Evolutionary conservation across 2,888 invertebrate species (phyloP), one percentile per base, ranked within the genome.

Genomic region (Eulithis testata): DNA sequence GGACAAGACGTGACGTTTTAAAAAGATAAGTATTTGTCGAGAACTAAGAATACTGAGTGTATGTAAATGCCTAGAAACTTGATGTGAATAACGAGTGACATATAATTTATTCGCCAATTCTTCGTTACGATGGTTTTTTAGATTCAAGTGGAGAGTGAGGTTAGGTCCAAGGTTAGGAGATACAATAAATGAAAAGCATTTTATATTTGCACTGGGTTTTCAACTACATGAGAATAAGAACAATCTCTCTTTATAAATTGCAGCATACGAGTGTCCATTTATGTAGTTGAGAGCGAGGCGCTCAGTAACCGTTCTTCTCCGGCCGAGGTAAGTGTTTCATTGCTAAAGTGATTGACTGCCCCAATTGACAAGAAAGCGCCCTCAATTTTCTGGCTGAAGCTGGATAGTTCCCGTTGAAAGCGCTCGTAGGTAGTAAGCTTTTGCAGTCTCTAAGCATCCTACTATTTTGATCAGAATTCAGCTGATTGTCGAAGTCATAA

Each of bases 291-390:
- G 44, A 66, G 58, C 21, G 52, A 36, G 40, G 44, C n/a, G 7
- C 45, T 5, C 54, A 56, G 47, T 49, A 49, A 60, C 63, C 53
- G 36, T 49, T 49, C 9, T 11, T 11, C 12, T 57, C 47, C 52
- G 55, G 40, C 58, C 14, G 59, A 60, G 58, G 68, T 63, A 67
- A 70, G 71, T 71, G 69, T 71, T 53, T 70, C 56, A 71, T 68
- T 70, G 65, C 60, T 60, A 61, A 67, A 66, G 71, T 73, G 73
- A 73, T 73, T 70, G 73, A 73, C 66, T 71, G 66, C 59, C 60
- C 66, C 73, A 69, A 71, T 69, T 69, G 68, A 61, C 66, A 60
- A 71, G 66, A 60, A 65, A 69, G 57, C 57, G 72, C 57, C 68
- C 68, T 68, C 71, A 69, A 71, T 73, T 71, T 69, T 71, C 70